Percentiles rank a stretch among this genome's conserved stretches.
Conservation (phyloP, 2,888 invertebrate genomes). For the Nebria brevicollis region DNA sequence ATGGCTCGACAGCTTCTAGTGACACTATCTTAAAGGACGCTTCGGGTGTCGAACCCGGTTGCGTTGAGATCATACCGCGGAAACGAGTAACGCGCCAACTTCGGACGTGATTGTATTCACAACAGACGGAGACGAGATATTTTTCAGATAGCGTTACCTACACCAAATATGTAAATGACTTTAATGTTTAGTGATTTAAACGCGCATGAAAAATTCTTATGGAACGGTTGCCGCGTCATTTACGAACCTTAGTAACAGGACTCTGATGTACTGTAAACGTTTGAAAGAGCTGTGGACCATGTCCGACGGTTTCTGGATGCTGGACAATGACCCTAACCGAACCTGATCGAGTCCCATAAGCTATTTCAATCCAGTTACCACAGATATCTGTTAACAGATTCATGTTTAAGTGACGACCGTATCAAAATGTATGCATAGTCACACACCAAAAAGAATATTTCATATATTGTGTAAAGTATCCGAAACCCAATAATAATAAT, state of each 20-base stretch:
- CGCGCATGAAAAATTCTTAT: too few relatives aligned
- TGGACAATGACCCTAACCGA: conserved; percentile 97
- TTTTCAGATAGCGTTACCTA: conserved; percentile 94
- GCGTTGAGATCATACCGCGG: conserved; percentile 98
- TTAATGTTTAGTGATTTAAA: background rate
- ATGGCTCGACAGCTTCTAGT: conserved; percentile 74
- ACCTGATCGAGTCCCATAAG: conserved; percentile 96
- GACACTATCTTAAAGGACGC: conserved; percentile 97
- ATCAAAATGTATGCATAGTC: background rate
- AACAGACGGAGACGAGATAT: conserved; percentile 94
- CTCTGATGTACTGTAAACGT: conserved; percentile 97
- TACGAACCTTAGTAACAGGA: conserved; percentile 86
- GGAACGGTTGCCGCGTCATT: background rate
- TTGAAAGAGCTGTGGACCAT: conserved; percentile 97
- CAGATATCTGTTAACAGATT: conserved; percentile 78
- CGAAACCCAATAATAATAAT: background rate
- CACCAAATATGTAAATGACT: conserved; percentile 49
- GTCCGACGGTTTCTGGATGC: conserved; percentile 98
- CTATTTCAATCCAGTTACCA: conserved; percentile 99
- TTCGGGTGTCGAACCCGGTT: conserved; percentile 96
- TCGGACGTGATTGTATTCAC: conserved; percentile 97
- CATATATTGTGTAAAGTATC: background rate
- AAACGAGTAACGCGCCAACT: conserved; percentile 98
- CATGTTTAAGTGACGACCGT: background rate
- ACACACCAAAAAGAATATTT: background rate